Base-by-base conservation (phyloP, 2,113 vertebrate species). In the Erinaceus europaeus region DNA sequence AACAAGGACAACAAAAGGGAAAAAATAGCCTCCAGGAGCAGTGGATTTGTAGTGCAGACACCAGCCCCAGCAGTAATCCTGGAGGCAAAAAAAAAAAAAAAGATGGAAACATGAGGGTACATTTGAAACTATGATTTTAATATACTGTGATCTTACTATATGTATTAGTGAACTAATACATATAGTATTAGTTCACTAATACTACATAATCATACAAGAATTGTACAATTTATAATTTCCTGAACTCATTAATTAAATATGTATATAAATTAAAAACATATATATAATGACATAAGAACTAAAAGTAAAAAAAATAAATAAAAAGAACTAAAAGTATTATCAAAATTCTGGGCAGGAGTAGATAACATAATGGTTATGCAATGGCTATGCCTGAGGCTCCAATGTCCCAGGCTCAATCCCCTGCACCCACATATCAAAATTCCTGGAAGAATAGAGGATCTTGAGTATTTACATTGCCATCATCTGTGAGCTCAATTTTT, bases 71-170 rank as follows among this genome's bases (percentile, higher is more conserved):
- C n/a, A n/a, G n/a, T n/a, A 18, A 18, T 50, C 20, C 20, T 53
- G 7, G 25, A 53, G 25, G 7, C 25, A 53, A 53, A 53, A 53
- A 20, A 3, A 21, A 53, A 20, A 20, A 25, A 55, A 55, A 55
- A 55, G 9, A 25, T 67, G n/a, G 44, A 86, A 83, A 38, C 8
- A 91, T 62, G 18, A 72, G 13, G 6, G n/a, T 68, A 62, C 5
- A 14, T 68, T 71, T 57, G 12, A 72, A 86, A 84, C 32, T 29
- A 53, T 79, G 3, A 59, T 88, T 74, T 91, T 50, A 48, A 92
- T 84, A 62, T 50, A 57, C 0, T 38, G 20, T 50, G 6, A 23
- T 78, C 50, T n/a, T 55, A n/a, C 77, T 85, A 64, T 23, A 57
- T 23, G 21, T 21, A 48, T 25, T 55, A 69, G 36, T 78, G 67